A percentile compares a stretch with the other conserved stretches of the same genome.
Conservation (phyloP, 2,888 invertebrate genomes). For the Athetis lepigone region DNA sequence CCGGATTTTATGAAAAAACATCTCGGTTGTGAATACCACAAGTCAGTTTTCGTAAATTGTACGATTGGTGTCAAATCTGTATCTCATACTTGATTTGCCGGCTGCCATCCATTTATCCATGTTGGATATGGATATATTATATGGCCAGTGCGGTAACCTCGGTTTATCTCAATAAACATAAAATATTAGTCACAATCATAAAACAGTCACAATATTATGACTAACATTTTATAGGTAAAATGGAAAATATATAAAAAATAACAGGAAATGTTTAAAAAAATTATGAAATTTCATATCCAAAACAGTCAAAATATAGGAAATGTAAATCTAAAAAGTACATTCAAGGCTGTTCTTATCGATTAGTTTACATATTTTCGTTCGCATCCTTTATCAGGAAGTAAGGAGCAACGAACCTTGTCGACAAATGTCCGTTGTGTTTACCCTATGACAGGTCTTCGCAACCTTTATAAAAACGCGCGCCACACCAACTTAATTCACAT, state of each 20-base stretch:
- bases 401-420: constrained; percentile 82
- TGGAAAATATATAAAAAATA: constrained; percentile 7
- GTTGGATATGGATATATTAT: no score
- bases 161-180: no score
- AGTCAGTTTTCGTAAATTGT: no score
- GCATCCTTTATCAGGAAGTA: constrained; percentile 85
- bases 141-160: no score
- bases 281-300: constrained; percentile 39
- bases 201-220: no score
- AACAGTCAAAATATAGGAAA: constrained; percentile 63
- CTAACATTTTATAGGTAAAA: constrained; percentile 6
- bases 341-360: constrained; percentile 83
- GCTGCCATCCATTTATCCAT: no score
- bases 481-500: constrained; percentile 67
- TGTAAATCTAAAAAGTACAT: constrained; percentile 63
- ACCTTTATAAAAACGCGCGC: constrained; percentile 79
- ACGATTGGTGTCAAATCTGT: no score
- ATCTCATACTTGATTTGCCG: no score
- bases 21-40: no score
- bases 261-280: constrained; percentile 30
- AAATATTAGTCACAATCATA: no score
- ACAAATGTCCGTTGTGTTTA: constrained; percentile 72
- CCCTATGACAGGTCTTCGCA: constrained; percentile 76
- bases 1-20: no score
- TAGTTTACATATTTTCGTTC: constrained; percentile 77